Evolutionary conservation across 2,113 vertebrate genomes (phyloP).

Genomic region (Lagenorhynchus albirostris): DNA sequence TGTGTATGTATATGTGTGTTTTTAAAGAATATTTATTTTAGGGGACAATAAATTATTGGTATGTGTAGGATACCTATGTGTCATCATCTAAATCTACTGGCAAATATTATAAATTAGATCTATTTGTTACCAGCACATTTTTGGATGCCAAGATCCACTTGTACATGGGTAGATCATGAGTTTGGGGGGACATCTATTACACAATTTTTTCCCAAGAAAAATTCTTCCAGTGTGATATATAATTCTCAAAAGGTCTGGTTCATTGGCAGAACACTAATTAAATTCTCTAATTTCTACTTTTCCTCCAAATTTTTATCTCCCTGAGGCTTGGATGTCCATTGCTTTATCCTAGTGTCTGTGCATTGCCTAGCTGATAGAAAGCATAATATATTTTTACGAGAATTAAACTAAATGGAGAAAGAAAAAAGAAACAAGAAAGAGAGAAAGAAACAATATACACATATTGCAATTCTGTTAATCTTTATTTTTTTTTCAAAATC

Average conservation of each 20-base stretch:
- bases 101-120: background rate
- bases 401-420: background rate
- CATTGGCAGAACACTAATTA: background rate
- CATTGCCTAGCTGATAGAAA: background rate
- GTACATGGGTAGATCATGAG: background rate
- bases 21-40: background rate
- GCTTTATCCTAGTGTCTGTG: background rate
- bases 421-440: background rate
- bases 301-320: background rate
- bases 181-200: background rate
- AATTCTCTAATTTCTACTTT: background rate
- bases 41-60: background rate
- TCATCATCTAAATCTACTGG: background rate
- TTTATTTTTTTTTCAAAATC: background rate
- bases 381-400: background rate
- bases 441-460: background rate
- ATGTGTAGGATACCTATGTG: background rate
- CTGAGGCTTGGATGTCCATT: background rate
- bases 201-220: background rate
- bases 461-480: background rate
- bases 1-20: background rate
- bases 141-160: background rate
- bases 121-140: background rate
- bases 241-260: background rate
- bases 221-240: background rate